Evolutionary conservation across 2,888 invertebrate genomes (phyloP), one percentile per base, ranked within the genome.

Genomic region (Cabera pusaria): DNA sequence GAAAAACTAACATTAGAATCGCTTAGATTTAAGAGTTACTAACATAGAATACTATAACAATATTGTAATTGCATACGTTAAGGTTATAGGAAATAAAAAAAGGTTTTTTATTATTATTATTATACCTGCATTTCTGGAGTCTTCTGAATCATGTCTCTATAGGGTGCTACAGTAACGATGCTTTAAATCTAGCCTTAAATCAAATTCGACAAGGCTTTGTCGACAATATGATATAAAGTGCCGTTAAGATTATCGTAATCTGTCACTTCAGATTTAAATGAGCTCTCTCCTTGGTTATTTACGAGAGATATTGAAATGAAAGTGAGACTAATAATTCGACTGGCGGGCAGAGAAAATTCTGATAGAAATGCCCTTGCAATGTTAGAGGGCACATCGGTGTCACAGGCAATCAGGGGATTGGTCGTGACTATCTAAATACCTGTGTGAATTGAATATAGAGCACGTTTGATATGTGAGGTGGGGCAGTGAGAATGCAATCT

Each of bases 251-350:
- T 41, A 26, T 36, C 31, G 35, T 42, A 36, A 35, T 39, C 22
- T 14, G 5, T 29, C 16, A 19, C 35, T 39, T 29, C 24, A 24
- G 10, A 20, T 34, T 21, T 35, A 38, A 51, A 43, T 45, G 34
- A 47, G 45, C 49, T 49, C 43, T 49, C 49, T 47, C 47, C 42
- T 42, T 46, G 39, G 37, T 38, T 46, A 42, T 60, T 54, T 47
- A 44, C 25, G 45, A 64, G 52, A 65, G 69, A 71, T 69, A 72
- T 74, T 75, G 53, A 73, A 79, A 81, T 57, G 87, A 87, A 87
- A 87, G 87, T 85, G 87, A 73, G 61, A 72, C 87, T 75, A 86
- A 87, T 82, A 75, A 66, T 59, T 60, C 61, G 54, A 56, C 52
- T 49, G 54, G 39, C 54, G 57, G 54, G 59, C 46, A 58, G 62